A percentile compares a stretch with the other conserved stretches of the same genome.
These are phyloP conservation scores for Petrolisthes cinctipes DNA, from an alignment of 2,888 invertebrate genomes.

Conservation along the genomic window DNA sequence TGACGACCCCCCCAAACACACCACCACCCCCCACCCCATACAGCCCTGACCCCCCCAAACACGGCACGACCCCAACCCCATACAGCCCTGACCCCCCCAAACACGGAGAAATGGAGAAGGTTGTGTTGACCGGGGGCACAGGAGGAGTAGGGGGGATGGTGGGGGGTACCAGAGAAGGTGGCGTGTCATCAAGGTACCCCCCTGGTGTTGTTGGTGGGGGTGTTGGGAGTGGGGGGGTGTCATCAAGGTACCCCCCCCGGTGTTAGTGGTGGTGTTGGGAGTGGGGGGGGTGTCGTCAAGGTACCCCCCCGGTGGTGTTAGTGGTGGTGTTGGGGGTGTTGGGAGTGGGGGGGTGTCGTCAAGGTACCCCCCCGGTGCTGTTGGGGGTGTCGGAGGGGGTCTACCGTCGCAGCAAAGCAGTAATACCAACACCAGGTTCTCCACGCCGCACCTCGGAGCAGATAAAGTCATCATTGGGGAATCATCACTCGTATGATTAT, in stretches of 20 bases:
- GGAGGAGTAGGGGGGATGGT: not conserved
- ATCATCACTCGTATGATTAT: conserved; percentile 45
- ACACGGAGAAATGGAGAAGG: not conserved
- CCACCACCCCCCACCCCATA: no score
- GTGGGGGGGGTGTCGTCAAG: no score
- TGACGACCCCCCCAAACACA: not conserved
- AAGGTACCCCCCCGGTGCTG: no score
- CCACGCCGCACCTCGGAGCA: conserved; percentile 35
- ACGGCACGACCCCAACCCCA: no score
- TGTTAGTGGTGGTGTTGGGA: no score
- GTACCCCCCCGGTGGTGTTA: no score
- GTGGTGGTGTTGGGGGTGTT: no score
- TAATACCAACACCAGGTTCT: conserved; percentile 29
- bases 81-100: conserved; percentile 21
- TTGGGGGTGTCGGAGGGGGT: not conserved
- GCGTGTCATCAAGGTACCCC: not conserved
- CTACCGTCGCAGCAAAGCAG: not conserved
- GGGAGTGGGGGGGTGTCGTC: no score
- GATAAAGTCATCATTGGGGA: conserved; percentile 49
- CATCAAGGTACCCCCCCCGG: no score
- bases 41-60: conserved; percentile 20
- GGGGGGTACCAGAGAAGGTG: not conserved
- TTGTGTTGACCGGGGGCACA: not conserved
- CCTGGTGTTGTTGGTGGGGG: no score
- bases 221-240: no score